Conservation (phyloP, 2,797 vertebrate genomes). For the Poecilia velifera region DNA sequence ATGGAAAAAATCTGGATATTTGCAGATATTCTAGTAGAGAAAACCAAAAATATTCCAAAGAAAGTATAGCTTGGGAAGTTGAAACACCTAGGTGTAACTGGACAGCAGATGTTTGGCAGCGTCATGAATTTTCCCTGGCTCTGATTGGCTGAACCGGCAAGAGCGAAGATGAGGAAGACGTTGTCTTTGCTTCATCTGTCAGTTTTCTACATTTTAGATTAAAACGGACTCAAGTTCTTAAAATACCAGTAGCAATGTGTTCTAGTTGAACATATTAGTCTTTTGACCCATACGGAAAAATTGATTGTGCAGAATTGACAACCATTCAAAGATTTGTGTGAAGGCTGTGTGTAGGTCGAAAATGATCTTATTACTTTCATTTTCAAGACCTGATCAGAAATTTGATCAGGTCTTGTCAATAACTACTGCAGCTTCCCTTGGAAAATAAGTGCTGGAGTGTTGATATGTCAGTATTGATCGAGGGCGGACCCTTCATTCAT, state of each 20-base stretch:
- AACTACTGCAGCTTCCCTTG: conserved; percentile 28
- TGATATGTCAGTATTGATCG: conserved; percentile 68
- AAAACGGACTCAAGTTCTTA: not conserved
- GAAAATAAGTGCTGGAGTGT: conserved; percentile 17
- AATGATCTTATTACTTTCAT: not conserved
- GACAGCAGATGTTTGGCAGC: no score
- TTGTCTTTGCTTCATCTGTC: not conserved
- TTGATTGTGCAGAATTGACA: not conserved
- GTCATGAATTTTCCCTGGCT: not conserved
- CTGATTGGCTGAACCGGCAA: not conserved
- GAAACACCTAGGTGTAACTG: no score
- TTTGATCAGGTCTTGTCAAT: not conserved
- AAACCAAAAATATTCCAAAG: not conserved
- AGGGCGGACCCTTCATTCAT: conserved; percentile 42
- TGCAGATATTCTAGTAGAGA: not conserved
- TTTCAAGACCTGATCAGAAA: not conserved
- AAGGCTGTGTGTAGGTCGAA: not conserved
- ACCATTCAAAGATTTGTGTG: not conserved
- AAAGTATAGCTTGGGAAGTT: not conserved
- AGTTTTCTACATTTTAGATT: not conserved
- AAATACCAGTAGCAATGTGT: not conserved
- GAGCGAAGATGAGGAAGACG: not conserved
- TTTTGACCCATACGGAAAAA: not conserved
- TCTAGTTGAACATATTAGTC: not conserved
- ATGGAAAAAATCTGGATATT: not conserved